A percentile compares a stretch with the other conserved stretches of the same genome.
These are phyloP conservation scores for Phlogophora meticulosa DNA, from an alignment of 2,888 invertebrate species.

Conservation along the genomic window DNA sequence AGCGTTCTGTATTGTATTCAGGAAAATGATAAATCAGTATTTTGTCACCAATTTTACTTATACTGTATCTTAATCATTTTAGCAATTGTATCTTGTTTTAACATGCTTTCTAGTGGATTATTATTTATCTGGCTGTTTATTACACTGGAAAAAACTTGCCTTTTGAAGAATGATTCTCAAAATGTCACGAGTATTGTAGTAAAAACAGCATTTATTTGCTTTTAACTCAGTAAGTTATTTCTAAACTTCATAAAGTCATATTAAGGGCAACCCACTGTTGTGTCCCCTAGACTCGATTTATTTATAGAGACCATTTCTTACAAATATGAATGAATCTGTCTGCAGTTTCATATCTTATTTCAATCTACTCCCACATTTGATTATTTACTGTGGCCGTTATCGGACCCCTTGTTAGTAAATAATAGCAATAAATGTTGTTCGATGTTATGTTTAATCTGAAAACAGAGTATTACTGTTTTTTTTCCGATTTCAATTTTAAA, in stretches of 20 bases:
- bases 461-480: neutral
- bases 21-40: no score
- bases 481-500: neutral
- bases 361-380: slow-evolving; percentile 42
- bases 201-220: slow-evolving; percentile 7
- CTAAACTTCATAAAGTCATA: slow-evolving; percentile 31
- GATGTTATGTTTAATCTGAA: neutral
- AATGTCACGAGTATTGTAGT: neutral
- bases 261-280: slow-evolving; percentile 28
- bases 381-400: slow-evolving; percentile 43
- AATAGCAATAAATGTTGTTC: slow-evolving; percentile 34
- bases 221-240: slow-evolving; percentile 16
- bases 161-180: neutral
- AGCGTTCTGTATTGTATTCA: no score
- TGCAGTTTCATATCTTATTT: slow-evolving; percentile 50
- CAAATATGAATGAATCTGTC: slow-evolving; percentile 50
- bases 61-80: no score
- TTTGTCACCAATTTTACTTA: no score
- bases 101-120: neutral
- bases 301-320: slow-evolving; percentile 54
- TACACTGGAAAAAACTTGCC: neutral
- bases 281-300: slow-evolving; percentile 36
- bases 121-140: neutral
- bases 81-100: no score
- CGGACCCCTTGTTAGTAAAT: slow-evolving; percentile 39